Evolutionary conservation across 2,797 vertebrate species (phyloP).

Genomic region (Argya squamiceps): DNA sequence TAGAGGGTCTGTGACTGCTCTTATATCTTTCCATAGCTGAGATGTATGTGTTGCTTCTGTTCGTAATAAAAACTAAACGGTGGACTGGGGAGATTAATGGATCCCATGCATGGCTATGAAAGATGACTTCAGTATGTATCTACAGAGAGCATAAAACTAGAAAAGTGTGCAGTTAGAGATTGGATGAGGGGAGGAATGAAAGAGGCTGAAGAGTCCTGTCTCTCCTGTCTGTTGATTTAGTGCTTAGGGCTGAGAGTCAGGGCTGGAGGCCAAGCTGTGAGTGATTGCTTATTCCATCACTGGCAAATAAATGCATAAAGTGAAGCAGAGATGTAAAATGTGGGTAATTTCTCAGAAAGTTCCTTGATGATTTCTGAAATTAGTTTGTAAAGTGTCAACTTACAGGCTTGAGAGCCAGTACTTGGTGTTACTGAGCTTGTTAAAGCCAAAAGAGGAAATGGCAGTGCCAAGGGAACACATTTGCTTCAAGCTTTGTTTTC

Average conservation of each 20-base stretch:
- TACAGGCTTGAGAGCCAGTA: neutral
- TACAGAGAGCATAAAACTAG: neutral
- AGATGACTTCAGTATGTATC: neutral
- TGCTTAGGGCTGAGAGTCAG: neutral
- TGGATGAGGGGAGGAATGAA: neutral
- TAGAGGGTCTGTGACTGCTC: neutral
- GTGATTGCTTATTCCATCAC: neutral
- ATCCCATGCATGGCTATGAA: neutral
- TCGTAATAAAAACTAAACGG: neutral
- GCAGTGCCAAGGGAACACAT: neutral
- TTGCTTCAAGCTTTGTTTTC: neutral
- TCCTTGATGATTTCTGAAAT: neutral
- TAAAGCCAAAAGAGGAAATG: neutral
- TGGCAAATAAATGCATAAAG: neutral
- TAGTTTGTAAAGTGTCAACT: neutral
- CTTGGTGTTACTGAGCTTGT: neutral
- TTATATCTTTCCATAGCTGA: neutral
- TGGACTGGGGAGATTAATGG: neutral
- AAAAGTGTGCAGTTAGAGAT: neutral
- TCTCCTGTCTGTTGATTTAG: neutral
- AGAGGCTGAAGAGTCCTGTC: neutral
- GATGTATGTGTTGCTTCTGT: neutral
- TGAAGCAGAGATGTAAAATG: neutral
- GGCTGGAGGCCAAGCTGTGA: neutral
- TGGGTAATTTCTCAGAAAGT: neutral